phyloP scores from a whole-genome alignment of 2,888 invertebrate species.

The Tigriopus californicus region DNA sequence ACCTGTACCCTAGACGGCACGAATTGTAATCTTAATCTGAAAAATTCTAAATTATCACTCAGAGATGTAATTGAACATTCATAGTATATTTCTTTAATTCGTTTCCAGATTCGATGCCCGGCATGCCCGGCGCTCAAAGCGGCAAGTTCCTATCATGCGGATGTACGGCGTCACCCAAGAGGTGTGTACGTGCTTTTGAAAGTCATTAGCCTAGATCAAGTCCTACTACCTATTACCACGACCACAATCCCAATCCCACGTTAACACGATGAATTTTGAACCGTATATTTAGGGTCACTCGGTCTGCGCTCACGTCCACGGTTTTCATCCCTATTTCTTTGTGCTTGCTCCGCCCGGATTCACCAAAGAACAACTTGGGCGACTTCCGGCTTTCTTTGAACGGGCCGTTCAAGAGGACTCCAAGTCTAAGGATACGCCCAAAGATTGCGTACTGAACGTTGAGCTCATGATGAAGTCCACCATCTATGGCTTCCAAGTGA shows the following conservation, averaged over 20 bases:
- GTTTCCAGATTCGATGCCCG: slow-evolving; percentile 29
- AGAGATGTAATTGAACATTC: no score
- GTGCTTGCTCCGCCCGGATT: slow-evolving; percentile 62
- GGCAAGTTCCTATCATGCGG: slow-evolving; percentile 64
- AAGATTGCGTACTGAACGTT: slow-evolving; percentile 55
- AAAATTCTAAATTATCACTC: no score
- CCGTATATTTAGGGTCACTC: slow-evolving; percentile 58
- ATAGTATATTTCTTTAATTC: no score
- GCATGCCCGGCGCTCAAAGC: slow-evolving; percentile 66
- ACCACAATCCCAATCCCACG: no score
- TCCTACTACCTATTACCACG: no score
- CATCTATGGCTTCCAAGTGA: slow-evolving; percentile 53
- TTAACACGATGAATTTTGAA: no score
- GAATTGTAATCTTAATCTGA: no score
- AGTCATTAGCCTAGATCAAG: no score
- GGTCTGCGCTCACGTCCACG: slow-evolving; percentile 89
- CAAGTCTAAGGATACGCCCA: slow-evolving; percentile 51
- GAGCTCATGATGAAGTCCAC: slow-evolving; percentile 59
- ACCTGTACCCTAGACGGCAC: no score
- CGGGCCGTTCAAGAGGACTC: slow-evolving; percentile 55
- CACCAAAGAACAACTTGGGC: slow-evolving; percentile 32
- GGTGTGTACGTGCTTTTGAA: background rate
- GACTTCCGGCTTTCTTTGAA: slow-evolving; percentile 44
- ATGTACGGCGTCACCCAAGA: slow-evolving; percentile 33
- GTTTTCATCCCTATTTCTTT: slow-evolving; percentile 91